Evolutionary conservation across 2,888 invertebrate species (phyloP).

Genomic region (Crossocerus cetratus): DNA sequence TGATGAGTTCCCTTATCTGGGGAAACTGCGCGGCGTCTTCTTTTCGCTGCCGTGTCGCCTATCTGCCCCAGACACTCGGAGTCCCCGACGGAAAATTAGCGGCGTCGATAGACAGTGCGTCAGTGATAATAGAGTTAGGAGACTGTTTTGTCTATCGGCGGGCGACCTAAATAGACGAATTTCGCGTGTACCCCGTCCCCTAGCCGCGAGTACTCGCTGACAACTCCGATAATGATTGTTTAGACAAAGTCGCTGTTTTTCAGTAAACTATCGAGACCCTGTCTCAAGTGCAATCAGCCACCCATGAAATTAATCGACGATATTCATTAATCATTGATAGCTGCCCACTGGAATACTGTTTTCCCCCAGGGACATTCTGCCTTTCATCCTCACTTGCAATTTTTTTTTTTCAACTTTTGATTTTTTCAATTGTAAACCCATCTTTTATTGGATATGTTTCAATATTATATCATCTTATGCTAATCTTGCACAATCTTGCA

Average conservation of each 20-base stretch:
- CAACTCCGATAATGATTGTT: neutral
- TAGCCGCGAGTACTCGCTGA: neutral
- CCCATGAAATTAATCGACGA: neutral
- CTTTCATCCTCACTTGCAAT: no score
- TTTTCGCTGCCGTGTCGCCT: no score
- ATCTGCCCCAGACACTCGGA: neutral
- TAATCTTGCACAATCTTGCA: no score
- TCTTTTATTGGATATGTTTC: no score
- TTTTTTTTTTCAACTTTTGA: no score
- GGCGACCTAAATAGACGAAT: constrained; percentile 2
- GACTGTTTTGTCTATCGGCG: constrained; percentile 17
- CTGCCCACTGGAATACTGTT: no score
- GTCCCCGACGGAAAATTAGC: neutral
- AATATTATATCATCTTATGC: no score
- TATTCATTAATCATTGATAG: neutral
- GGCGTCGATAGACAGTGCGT: neutral
- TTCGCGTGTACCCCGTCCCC: neutral
- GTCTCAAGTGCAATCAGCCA: neutral
- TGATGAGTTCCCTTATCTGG: no score
- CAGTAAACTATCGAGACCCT: neutral
- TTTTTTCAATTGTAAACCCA: no score
- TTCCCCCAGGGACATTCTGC: no score
- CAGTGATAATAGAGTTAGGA: neutral
- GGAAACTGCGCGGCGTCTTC: no score
- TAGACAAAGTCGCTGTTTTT: neutral